Percentiles rank a stretch among this genome's conserved stretches.
These are phyloP conservation scores for Drosophila gaucha DNA, from an alignment of 2,888 invertebrate genomes.

Conservation along the genomic window DNA sequence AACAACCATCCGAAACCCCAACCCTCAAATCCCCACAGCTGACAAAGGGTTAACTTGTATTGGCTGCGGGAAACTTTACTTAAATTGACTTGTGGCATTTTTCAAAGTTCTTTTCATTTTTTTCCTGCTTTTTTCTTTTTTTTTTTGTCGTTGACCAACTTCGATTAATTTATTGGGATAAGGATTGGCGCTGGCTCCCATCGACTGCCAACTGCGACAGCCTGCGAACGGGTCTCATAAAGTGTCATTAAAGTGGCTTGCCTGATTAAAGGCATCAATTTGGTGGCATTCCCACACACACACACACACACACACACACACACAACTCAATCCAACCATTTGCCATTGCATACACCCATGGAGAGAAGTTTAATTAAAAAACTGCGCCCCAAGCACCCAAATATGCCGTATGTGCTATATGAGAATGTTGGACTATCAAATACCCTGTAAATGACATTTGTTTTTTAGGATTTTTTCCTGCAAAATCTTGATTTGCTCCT, in stretches of 20 bases:
- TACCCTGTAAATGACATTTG: conserved; percentile 17
- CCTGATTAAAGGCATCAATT: conserved; percentile 76
- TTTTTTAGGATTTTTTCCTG: too few species aligned
- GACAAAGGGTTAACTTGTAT: conserved; percentile 62
- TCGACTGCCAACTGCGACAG: neutral
- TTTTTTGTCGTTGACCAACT: conserved; percentile 40
- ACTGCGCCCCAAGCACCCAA: conserved; percentile 54
- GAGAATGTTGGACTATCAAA: neutral
- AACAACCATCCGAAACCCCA: conserved; percentile 10
- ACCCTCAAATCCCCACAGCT: conserved; percentile 10
- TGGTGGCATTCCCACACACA: conserved; percentile 9
- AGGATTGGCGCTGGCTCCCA: conserved; percentile 38
- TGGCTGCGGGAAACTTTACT: conserved; percentile 52
- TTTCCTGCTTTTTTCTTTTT: neutral
- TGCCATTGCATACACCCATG: conserved; percentile 32
- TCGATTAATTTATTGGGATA: conserved; percentile 74
- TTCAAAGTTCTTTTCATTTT: conserved; percentile 54
- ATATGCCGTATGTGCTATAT: neutral
- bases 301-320: neutral
- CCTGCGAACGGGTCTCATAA: conserved; percentile 44
- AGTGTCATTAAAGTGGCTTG: conserved; percentile 75
- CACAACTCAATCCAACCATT: conserved; percentile 30
- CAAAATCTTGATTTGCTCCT: too few species aligned
- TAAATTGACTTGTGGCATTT: conserved; percentile 75
- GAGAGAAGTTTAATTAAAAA: conserved; percentile 70